A percentile compares a stretch with the other conserved stretches of the same genome.
These are phyloP conservation scores for Pteria penguin DNA, from an alignment of 2,888 invertebrate species.

Conservation along the genomic window DNA sequence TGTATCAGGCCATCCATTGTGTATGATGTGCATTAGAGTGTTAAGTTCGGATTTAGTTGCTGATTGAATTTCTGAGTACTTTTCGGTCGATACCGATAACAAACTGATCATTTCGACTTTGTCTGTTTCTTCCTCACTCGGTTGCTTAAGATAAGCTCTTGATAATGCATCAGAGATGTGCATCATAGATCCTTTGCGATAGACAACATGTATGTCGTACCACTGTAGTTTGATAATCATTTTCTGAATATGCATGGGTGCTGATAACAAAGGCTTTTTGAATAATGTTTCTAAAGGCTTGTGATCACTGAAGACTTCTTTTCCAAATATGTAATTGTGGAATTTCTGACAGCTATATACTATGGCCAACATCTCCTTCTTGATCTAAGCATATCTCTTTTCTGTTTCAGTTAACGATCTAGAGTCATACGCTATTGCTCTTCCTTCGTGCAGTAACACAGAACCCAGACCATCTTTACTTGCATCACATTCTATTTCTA, in stretches of 20 bases:
- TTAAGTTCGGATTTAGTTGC: slow-evolving; percentile 2
- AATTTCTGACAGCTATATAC: slow-evolving; percentile 37
- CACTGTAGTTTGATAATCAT: slow-evolving; percentile 46
- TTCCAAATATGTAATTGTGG: slow-evolving; percentile 51
- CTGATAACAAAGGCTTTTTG: slow-evolving; percentile 39
- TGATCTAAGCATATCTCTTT: slow-evolving; percentile 47
- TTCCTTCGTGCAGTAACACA: slow-evolving; percentile 47
- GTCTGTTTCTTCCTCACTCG: background rate
- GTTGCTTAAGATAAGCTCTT: slow-evolving; percentile 6
- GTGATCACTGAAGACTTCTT: slow-evolving; percentile 48
- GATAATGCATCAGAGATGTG: slow-evolving; percentile 10
- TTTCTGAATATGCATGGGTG: slow-evolving; percentile 42
- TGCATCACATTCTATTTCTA: slow-evolving; percentile 52
- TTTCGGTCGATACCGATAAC: slow-evolving; percentile 8
- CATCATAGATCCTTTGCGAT: slow-evolving; percentile 27
- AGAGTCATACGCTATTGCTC: slow-evolving; percentile 49
- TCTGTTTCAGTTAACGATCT: slow-evolving; percentile 48
- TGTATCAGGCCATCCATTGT: slow-evolving; percentile 24
- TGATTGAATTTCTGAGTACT: slow-evolving; percentile 1
- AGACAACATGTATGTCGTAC: slow-evolving; percentile 39
- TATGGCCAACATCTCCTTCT: slow-evolving; percentile 54
- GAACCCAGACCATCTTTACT: slow-evolving; percentile 53
- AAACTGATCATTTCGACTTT: slow-evolving; percentile 4
- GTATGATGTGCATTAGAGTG: background rate
- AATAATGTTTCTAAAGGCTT: slow-evolving; percentile 42